Evolutionary conservation across 2,888 invertebrate genomes (phyloP).

Genomic region (Drosophila parthenogenetica): DNA sequence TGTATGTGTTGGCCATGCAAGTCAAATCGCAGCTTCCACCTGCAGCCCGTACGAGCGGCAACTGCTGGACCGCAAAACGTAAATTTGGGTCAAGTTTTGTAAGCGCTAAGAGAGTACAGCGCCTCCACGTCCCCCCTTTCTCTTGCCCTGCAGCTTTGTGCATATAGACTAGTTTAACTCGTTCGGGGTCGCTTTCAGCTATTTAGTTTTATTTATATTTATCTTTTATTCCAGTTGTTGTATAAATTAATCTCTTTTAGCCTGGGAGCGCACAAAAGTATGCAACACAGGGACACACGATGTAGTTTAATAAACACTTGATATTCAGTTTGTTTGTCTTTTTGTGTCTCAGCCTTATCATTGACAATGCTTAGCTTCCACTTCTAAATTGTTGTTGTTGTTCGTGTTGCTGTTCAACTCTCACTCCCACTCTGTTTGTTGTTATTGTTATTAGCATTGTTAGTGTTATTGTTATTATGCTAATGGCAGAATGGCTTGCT

Average conservation of each 20-base stretch:
- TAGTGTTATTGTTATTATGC: slow-evolving; percentile 15
- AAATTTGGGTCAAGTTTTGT: slow-evolving; percentile 78
- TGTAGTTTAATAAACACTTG: slow-evolving; percentile 59
- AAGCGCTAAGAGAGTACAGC: slow-evolving; percentile 49
- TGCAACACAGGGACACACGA: slow-evolving; percentile 42
- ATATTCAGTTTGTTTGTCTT: slow-evolving; percentile 37
- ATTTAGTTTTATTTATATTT: slow-evolving; percentile 6
- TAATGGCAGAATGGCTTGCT: slow-evolving; percentile 1
- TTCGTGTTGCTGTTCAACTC: slow-evolving; percentile 14
- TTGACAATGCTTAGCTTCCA: slow-evolving; percentile 27
- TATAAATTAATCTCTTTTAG: slow-evolving; percentile 48
- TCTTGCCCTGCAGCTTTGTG: slow-evolving; percentile 3
- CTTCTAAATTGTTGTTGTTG: slow-evolving; percentile 18
- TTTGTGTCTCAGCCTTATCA: slow-evolving; percentile 22
- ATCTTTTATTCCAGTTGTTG: slow-evolving; percentile 14
- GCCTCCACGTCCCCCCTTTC: background rate
- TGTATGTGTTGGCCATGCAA: slow-evolving; percentile 25
- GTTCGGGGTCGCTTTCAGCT: slow-evolving; percentile 8
- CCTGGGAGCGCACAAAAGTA: slow-evolving; percentile 58
- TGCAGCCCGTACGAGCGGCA: slow-evolving; percentile 57
- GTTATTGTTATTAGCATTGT: slow-evolving; percentile 27
- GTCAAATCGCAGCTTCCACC: slow-evolving; percentile 53
- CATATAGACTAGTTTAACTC: slow-evolving; percentile 18
- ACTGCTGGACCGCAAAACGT: slow-evolving; percentile 75
- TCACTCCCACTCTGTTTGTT: background rate